Evolutionary conservation across 2,888 invertebrate species (phyloP).

Genomic region (Busseola fusca): DNA sequence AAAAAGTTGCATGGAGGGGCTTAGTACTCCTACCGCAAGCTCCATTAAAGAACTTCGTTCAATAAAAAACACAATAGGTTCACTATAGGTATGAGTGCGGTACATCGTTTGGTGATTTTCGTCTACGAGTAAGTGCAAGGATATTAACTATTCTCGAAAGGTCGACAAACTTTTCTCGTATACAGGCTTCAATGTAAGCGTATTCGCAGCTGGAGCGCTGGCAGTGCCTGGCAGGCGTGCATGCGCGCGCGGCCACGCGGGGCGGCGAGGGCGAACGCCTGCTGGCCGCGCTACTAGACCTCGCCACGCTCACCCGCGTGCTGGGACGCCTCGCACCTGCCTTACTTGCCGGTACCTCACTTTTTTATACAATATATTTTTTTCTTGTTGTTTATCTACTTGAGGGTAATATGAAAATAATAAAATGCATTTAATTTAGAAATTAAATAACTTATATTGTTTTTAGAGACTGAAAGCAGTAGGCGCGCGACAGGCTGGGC

Average conservation of each 20-base stretch:
- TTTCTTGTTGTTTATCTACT: not conserved
- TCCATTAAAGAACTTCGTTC: too few relatives aligned
- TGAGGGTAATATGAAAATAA: not conserved
- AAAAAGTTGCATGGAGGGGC: too few relatives aligned
- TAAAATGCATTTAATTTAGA: not conserved
- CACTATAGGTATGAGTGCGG: too few relatives aligned
- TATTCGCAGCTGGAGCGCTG: conserved; percentile 80
- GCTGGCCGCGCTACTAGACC: conserved; percentile 84
- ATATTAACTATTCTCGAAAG: not conserved
- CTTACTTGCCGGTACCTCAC: conserved; percentile 73
- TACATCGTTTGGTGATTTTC: too few relatives aligned
- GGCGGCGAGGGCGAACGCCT: conserved; percentile 77
- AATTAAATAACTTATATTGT: not conserved
- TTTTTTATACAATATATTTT: not conserved
- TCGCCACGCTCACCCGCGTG: conserved; percentile 84
- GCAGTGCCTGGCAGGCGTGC: conserved; percentile 84
- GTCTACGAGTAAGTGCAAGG: not conserved
- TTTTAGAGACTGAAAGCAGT: conserved; percentile 58
- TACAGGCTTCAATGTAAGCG: not conserved
- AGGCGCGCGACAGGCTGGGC: conserved; percentile 61
- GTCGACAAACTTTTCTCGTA: not conserved
- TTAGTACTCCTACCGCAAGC: too few relatives aligned
- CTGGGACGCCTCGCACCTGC: conserved; percentile 84
- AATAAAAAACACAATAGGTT: not conserved
- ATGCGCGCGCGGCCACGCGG: conserved; percentile 79